Conservation (phyloP, 2,113 vertebrate genomes). For the Macrotus californicus region DNA sequence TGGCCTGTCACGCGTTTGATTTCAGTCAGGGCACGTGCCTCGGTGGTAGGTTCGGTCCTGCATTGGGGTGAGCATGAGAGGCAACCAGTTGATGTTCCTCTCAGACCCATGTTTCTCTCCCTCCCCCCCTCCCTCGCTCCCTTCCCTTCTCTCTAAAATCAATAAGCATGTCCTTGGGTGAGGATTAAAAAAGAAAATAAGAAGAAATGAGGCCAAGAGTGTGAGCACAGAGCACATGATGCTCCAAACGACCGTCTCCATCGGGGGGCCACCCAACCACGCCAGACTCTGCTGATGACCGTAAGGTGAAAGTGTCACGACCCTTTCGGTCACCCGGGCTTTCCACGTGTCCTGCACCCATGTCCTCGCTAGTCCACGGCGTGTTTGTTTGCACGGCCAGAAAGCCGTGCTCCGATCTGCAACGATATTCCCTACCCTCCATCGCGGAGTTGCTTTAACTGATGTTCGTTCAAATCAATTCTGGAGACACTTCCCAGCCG, state of each 20-base stretch:
- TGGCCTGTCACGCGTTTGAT: too few species aligned
- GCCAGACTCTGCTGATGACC: background rate
- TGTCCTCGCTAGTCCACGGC: conserved; percentile 35
- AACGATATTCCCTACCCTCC: conserved; percentile 39
- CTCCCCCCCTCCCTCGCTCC: too few species aligned
- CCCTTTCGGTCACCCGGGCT: background rate
- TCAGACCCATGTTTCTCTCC: too few species aligned
- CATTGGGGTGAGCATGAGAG: too few species aligned
- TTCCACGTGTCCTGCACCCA: background rate
- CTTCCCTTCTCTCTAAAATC: too few species aligned
- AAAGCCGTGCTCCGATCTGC: conserved; percentile 27
- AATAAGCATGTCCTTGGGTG: too few species aligned
- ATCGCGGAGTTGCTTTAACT: conserved; percentile 55
- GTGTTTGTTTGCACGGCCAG: conserved; percentile 44
- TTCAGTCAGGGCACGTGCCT: too few species aligned
- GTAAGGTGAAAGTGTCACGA: conserved; percentile 24
- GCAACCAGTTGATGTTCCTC: too few species aligned
- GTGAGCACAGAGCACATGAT: background rate
- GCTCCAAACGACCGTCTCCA: background rate
- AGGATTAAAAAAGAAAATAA: too few species aligned
- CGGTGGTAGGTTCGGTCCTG: too few species aligned
- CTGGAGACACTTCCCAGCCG: conserved; percentile 63
- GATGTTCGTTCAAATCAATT: conserved; percentile 69
- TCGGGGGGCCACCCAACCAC: background rate
- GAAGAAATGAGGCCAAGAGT: background rate